phyloP scores from a whole-genome alignment of 2,888 invertebrate species.

The Sabellastarte sp. region DNA sequence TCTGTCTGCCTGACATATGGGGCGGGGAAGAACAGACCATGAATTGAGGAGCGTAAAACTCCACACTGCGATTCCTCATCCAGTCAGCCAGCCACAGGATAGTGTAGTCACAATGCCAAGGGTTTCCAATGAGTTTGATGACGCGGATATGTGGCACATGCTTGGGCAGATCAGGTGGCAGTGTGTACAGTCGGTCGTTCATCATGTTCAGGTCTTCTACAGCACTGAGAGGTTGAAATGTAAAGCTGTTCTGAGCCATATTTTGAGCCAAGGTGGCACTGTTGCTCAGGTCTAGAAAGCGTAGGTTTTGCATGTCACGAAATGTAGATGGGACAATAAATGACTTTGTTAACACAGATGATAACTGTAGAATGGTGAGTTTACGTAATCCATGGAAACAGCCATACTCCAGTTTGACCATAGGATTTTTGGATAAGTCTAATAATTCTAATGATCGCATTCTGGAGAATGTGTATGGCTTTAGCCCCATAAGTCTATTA shows the following conservation, averaged over 20 bases:
- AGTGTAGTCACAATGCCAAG: slow-evolving; percentile 67
- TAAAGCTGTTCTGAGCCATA: neutral
- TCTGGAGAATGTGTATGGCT: slow-evolving; percentile 18
- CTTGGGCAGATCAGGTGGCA: slow-evolving; percentile 71
- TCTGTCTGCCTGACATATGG: too few relatives aligned
- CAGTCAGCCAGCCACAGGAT: slow-evolving; percentile 62
- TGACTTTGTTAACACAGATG: too few relatives aligned
- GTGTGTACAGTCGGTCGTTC: slow-evolving; percentile 66
- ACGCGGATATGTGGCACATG: slow-evolving; percentile 71
- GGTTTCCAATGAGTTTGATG: slow-evolving; percentile 71
- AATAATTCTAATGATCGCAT: slow-evolving; percentile 20
- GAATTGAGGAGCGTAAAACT: slow-evolving; percentile 50
- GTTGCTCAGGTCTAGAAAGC: slow-evolving; percentile 35
- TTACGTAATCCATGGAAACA: too few relatives aligned
- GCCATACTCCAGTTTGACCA: too few relatives aligned
- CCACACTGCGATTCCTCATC: slow-evolving; percentile 65
- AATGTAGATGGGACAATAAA: too few relatives aligned
- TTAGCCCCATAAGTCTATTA: slow-evolving; percentile 11
- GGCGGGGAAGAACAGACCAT: slow-evolving; percentile 60
- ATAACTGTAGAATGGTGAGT: too few relatives aligned
- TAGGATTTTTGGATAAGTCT: slow-evolving; percentile 34
- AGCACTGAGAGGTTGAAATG: slow-evolving; percentile 7
- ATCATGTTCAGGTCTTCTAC: slow-evolving; percentile 68
- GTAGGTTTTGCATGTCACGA: slow-evolving; percentile 29
- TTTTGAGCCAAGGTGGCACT: slow-evolving; percentile 19